Conservation (phyloP, 1,140 invertebrate species). For the Lepidurus couesii region DNA sequence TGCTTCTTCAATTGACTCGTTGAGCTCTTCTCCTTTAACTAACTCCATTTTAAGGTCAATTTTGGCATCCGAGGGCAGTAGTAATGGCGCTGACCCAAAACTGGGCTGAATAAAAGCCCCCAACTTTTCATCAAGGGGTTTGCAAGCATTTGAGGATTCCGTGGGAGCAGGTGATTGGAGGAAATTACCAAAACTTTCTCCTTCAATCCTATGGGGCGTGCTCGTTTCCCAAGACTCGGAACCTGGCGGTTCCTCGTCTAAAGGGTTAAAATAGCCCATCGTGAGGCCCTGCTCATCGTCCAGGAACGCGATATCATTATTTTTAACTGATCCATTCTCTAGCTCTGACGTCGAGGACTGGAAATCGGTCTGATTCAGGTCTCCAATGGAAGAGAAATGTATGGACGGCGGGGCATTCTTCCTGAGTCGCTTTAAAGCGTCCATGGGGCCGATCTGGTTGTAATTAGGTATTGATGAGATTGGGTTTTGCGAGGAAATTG, state of each 20-base stretch:
- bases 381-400: background rate
- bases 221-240: background rate
- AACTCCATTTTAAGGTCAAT: background rate
- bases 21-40: background rate
- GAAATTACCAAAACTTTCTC: background rate
- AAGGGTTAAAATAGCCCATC: background rate
- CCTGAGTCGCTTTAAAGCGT: background rate
- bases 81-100: background rate
- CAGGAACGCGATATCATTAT: background rate
- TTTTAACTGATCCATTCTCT: background rate
- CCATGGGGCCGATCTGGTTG: background rate
- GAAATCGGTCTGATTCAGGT: background rate
- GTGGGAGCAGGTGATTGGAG: background rate
- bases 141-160: background rate
- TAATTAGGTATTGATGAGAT: background rate
- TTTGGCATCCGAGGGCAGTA: background rate
- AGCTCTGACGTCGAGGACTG: background rate
- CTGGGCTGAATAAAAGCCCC: background rate
- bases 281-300: background rate
- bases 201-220: background rate
- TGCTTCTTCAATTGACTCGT: background rate
- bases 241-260: background rate
- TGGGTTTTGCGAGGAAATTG: background rate
- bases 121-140: background rate
- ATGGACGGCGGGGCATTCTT: background rate